A percentile compares a stretch with the other conserved stretches of the same genome.
These are phyloP conservation scores for Frankliniella fusca DNA, from an alignment of 2,888 invertebrate species.

Conservation along the genomic window DNA sequence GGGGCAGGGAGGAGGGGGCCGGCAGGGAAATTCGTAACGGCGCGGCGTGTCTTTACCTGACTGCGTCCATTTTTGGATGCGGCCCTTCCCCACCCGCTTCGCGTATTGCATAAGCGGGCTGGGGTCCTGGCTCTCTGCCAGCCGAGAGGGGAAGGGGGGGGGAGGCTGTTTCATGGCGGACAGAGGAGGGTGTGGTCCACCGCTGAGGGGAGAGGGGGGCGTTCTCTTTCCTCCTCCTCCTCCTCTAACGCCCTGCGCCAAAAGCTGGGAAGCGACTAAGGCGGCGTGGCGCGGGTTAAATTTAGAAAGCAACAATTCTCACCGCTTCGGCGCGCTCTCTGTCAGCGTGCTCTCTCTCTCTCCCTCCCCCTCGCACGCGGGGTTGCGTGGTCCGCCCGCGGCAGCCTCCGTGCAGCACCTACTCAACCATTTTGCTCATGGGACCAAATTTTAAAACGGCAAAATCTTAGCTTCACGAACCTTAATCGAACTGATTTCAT, in stretches of 20 bases:
- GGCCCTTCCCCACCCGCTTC: slow-evolving; percentile 39
- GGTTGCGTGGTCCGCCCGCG: too few relatives aligned
- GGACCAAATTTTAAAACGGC: too few relatives aligned
- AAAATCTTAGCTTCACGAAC: too few relatives aligned
- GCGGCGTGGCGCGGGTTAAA: not conserved
- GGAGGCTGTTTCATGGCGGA: not conserved
- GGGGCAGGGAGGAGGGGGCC: slow-evolving; percentile 36
- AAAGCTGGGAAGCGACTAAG: not conserved
- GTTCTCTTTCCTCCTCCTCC: not conserved
- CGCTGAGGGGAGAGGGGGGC: not conserved
- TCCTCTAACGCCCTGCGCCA: not conserved
- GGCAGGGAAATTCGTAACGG: slow-evolving; percentile 51
- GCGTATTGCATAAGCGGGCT: slow-evolving; percentile 35
- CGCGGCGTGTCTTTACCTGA: slow-evolving; percentile 53
- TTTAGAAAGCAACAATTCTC: slow-evolving; percentile 28
- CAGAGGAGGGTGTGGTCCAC: not conserved
- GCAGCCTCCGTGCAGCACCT: too few relatives aligned
- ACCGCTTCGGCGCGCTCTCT: slow-evolving; percentile 4
- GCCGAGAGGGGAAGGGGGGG: not conserved
- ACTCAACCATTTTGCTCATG: too few relatives aligned
- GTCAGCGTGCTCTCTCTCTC: slow-evolving; percentile 31
- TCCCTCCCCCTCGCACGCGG: slow-evolving; percentile 34
- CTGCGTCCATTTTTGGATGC: slow-evolving; percentile 46
- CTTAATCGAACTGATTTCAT: too few relatives aligned
- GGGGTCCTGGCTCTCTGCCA: slow-evolving; percentile 28